Evolutionary conservation across 2,113 vertebrate species (phyloP), one percentile per base, ranked within the genome.

Genomic region (Tyrannus savana): DNA sequence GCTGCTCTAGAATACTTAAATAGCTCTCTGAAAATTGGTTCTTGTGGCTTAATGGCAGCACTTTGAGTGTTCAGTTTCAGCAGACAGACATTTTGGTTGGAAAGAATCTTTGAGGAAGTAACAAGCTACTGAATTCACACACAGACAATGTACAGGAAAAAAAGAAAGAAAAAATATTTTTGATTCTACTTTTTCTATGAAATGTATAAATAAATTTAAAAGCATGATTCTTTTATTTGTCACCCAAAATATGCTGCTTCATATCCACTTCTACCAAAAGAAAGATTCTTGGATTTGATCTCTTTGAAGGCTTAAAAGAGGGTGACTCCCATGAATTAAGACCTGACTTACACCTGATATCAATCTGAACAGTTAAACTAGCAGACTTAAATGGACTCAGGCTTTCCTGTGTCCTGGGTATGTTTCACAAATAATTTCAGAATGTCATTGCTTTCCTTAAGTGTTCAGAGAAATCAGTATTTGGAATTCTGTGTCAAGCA

Each of bases 21-120:
- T 44, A 95, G 41, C 35, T 96, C 33, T 93, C 68, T 82, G 84
- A 94, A 96, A 97, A 97, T 80, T 97, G 39, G 25, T 60, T 97
- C 64, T 58, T 78, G 52, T 94, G 94, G 64, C 89, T 96, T 95
- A 96, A 96, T 94, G 90, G 91, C 84, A 97, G 81, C 33, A 78
- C 72, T 86, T 67, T 78, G 46, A n/a, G 31, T 37, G 8, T 44
- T 96, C 52, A 24, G 27, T 90, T 96, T 90, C 50, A 93, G 53
- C 30, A 90, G 16, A 95, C 49, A 96, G 59, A 49, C 21, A 81
- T 91, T 97, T 96, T 74, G n/a, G 19, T 37, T 90, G 63, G 28
- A 94, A 96, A 95, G 81, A 91, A 88, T 81, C 25, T 30, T 87
- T 53, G 74, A 95, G 81, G 50, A 95, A 95, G 33, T 77, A 93